Evolutionary conservation across 1,140 invertebrate genomes (phyloP), one percentile per base, ranked within the genome.

Genomic region (Phortica variegata): DNA sequence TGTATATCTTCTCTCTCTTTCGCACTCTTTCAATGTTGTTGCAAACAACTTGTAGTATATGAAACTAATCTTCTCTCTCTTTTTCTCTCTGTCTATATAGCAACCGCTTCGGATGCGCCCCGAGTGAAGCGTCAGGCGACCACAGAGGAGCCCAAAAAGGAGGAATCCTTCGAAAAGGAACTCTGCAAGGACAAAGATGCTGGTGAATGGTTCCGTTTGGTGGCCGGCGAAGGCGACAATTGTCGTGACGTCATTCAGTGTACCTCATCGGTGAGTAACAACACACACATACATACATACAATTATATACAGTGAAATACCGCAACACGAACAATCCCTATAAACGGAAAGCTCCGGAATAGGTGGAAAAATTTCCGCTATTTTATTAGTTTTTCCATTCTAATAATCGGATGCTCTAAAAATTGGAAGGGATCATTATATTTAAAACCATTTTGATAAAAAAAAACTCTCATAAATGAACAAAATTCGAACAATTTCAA

Each of bases 211-310:
- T 95, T 96, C 80, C 84, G 93, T 62, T 78, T 95, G 56, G 88
- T 91, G 17, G 86, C 88, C 33, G 89, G 89, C 54, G 90, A 93
- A 72, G 91, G 90, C 68, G 92, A 95, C 79, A 91, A 90, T 72
- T 96, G 93, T 78, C 85, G 93, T 74, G 91, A 95, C 81, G 93
- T 96, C 58, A 95, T 95, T 69, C 91, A 95, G 77, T 95, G 93
- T 79, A 95, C 93, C 51, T 91, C 90, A 66, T 93, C 91, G 66
- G 88, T 88, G 73, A 81, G 82, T 84, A 52, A n/a, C n/a, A n/a
- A n/a, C 10, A 40, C 12, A 32, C n/a, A n/a, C n/a, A n/a, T n/a
- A n/a, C n/a, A n/a, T n/a, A n/a, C n/a, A n/a, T n/a, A n/a, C n/a
- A n/a, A n/a, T n/a, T n/a, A n/a, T n/a, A n/a, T n/a, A n/a, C n/a